phyloP scores from a whole-genome alignment of 2,113 vertebrate species.

The Strix uralensis region DNA sequence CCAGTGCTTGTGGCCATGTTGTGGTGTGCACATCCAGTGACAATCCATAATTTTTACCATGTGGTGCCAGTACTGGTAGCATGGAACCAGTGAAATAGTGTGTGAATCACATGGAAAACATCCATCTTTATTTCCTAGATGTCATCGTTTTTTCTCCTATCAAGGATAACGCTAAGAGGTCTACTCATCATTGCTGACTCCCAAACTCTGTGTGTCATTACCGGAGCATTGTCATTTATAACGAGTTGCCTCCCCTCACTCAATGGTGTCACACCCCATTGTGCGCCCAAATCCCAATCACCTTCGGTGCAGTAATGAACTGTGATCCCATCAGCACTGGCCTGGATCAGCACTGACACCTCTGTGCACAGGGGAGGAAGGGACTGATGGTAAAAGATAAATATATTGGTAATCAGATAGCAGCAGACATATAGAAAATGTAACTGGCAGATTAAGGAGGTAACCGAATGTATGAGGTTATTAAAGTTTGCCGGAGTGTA shows the following conservation, averaged over 20 bases:
- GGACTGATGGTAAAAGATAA: not conserved
- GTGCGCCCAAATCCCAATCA: conserved; percentile 33
- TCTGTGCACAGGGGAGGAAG: not conserved
- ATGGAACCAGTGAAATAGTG: not conserved
- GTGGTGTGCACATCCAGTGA: not conserved
- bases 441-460: not conserved
- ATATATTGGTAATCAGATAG: not conserved
- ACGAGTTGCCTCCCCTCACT: not conserved
- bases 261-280: not conserved
- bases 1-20: not conserved
- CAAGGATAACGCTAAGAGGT: not conserved
- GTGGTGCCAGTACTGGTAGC: not conserved
- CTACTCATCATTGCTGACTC: not conserved
- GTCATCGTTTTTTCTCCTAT: not conserved
- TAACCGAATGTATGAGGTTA: not conserved
- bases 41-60: not conserved
- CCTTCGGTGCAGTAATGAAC: not conserved
- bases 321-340: conserved; percentile 47
- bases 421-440: not conserved
- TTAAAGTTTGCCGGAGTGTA: not conserved
- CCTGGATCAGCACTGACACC: not conserved
- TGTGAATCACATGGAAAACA: not conserved
- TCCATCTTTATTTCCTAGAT: not conserved
- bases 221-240: not conserved
- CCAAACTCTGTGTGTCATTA: not conserved